Evolutionary conservation across 2,797 vertebrate species (phyloP).

Genomic region (Epinephelus coioides): DNA sequence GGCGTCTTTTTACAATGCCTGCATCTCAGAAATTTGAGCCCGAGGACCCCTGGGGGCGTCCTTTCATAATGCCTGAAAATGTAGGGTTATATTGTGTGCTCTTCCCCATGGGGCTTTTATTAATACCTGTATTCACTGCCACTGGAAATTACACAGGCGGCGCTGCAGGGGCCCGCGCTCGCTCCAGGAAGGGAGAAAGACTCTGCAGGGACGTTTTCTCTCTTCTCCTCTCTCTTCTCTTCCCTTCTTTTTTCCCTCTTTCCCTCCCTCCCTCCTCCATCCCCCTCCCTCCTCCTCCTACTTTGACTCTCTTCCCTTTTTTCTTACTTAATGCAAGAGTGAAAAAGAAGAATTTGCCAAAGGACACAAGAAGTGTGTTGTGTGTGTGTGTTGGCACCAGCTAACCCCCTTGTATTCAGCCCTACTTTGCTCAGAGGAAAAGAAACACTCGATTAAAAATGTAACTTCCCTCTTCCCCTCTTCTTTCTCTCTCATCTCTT

Average conservation of each 20-base stretch:
- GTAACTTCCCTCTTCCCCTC: slow-evolving; percentile 83
- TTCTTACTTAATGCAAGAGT: slow-evolving; percentile 96
- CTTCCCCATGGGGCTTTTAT: slow-evolving; percentile 93
- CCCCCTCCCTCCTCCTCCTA: slow-evolving; percentile 71
- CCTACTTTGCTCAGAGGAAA: slow-evolving; percentile 92
- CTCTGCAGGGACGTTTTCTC: slow-evolving; percentile 96
- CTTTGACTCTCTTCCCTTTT: slow-evolving; percentile 72
- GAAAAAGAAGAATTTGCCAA: slow-evolving; percentile 99
- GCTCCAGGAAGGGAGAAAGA: slow-evolving; percentile 91
- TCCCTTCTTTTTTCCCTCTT: slow-evolving; percentile 28
- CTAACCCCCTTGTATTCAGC: slow-evolving; percentile 93
- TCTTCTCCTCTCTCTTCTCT: slow-evolving; percentile 78
- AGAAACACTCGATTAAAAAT: slow-evolving; percentile 92
- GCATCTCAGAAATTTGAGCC: slow-evolving; percentile 93
- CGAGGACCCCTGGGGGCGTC: slow-evolving; percentile 91
- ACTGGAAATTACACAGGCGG: slow-evolving; percentile 93
- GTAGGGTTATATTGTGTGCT: slow-evolving; percentile 94
- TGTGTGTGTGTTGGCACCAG: slow-evolving; percentile 92
- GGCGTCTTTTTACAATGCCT: slow-evolving; percentile 90
- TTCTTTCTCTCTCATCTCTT: slow-evolving; percentile 64
- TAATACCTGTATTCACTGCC: slow-evolving; percentile 95
- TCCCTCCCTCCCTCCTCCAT: slow-evolving; percentile 5
- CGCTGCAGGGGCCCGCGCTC: slow-evolving; percentile 88
- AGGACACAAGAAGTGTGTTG: slow-evolving; percentile 91
- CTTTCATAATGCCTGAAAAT: slow-evolving; percentile 96